phyloP scores from a whole-genome alignment of 2,113 vertebrate genomes.

The Vidua chalybeata region DNA sequence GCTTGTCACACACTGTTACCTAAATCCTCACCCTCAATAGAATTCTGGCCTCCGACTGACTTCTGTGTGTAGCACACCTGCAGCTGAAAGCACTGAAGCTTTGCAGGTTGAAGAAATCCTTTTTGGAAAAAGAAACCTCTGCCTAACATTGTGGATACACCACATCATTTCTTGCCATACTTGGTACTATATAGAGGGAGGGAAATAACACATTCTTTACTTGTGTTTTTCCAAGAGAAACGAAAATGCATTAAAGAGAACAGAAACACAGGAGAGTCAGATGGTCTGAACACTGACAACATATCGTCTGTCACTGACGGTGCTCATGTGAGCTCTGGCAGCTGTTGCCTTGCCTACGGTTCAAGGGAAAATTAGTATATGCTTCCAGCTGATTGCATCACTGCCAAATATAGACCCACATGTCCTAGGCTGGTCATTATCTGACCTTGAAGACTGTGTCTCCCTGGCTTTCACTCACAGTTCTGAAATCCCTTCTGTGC shows the following conservation, averaged over 20 bases:
- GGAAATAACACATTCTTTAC: not conserved
- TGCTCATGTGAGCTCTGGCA: not conserved
- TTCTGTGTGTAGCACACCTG: not conserved
- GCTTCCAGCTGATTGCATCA: not conserved
- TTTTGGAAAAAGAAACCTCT: not conserved
- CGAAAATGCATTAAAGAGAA: not conserved
- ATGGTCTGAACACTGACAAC: not conserved
- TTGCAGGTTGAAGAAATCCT: not conserved
- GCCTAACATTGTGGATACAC: not conserved
- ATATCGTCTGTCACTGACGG: accelerated
- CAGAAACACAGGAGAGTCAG: not conserved
- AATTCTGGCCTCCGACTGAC: not conserved
- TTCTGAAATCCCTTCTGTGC: not conserved
- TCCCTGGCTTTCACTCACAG: not conserved
- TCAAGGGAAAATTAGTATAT: not conserved
- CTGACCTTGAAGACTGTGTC: not conserved
- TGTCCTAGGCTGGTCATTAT: not conserved
- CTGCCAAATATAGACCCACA: not conserved
- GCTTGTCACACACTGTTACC: not conserved
- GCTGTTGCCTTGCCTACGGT: not conserved
- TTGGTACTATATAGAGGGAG: not conserved
- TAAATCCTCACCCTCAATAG: not conserved
- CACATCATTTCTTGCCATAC: not conserved
- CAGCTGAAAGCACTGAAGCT: not conserved
- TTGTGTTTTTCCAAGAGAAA: not conserved